These are phyloP conservation scores for Amazona guildingii DNA, from an alignment of 2,113 vertebrate genomes.

Conservation along the genomic window DNA sequence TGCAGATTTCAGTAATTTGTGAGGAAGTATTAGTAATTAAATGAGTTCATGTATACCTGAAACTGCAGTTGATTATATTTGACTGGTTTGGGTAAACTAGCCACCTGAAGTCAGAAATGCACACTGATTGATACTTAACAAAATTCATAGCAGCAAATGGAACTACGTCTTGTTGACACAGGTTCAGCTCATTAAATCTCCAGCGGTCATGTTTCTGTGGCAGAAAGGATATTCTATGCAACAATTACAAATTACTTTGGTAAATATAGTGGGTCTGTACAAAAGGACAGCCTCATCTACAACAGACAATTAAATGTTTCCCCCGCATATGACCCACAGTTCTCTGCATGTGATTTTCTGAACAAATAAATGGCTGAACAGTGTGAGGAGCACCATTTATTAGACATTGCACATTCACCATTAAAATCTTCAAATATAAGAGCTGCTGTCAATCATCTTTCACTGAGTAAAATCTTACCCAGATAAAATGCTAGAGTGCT, in stretches of 20 bases:
- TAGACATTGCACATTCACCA: neutral
- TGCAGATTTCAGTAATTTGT: neutral
- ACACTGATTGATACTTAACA: neutral
- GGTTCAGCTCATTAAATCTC: conserved; percentile 51
- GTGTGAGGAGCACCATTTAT: neutral
- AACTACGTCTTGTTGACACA: conserved; percentile 4
- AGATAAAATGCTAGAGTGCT: neutral
- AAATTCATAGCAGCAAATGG: conserved; percentile 17
- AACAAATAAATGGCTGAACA: conserved; percentile 25
- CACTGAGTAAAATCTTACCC: neutral
- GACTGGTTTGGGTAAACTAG: neutral
- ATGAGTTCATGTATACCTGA: neutral
- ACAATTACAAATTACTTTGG: conserved; percentile 51
- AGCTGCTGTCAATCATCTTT: conserved; percentile 25
- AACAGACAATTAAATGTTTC: neutral
- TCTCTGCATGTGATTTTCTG: neutral
- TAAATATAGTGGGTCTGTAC: conserved; percentile 16
- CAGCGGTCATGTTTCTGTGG: neutral
- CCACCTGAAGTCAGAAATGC: neutral
- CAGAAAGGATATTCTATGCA: conserved; percentile 20
- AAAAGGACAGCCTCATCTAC: conserved; percentile 23
- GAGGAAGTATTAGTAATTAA: conserved; percentile 6
- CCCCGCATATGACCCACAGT: neutral
- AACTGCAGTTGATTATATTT: neutral
- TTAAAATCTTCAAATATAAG: conserved; percentile 3